Percentiles rank a stretch among this genome's conserved stretches.
These are phyloP conservation scores for Eospalax fontanierii DNA, from an alignment of 2,797 vertebrate species.

Conservation along the genomic window DNA sequence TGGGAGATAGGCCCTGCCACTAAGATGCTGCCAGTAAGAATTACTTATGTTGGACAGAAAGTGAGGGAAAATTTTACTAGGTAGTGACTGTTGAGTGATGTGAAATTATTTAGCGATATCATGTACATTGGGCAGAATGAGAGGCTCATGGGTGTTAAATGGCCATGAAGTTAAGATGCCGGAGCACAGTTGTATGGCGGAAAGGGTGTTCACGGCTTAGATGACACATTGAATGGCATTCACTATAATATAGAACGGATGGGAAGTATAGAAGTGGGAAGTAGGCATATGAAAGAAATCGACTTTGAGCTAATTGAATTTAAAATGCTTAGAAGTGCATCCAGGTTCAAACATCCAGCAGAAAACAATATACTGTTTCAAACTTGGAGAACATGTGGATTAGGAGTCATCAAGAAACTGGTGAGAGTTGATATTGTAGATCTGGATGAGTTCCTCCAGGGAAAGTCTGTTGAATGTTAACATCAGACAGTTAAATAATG, in stretches of 20 bases:
- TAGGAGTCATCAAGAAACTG: neutral
- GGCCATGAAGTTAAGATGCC: neutral
- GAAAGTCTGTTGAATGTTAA: neutral
- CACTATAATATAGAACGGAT: neutral
- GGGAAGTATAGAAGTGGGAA: neutral
- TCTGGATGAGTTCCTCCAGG: neutral
- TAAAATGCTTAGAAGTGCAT: neutral
- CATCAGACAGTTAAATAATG: neutral
- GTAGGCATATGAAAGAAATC: neutral
- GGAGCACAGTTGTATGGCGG: neutral
- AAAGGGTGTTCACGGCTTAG: neutral
- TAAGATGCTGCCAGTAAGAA: neutral
- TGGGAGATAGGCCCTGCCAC: neutral
- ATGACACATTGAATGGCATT: neutral
- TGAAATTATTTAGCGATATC: neutral
- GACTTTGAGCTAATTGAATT: neutral
- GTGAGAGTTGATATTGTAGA: neutral
- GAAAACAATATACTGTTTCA: neutral
- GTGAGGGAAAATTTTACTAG: neutral
- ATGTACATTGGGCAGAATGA: neutral
- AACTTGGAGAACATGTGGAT: neutral
- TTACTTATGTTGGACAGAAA: neutral
- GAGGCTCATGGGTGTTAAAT: neutral
- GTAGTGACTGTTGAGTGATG: neutral
- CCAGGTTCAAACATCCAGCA: neutral